Evolutionary conservation across 2,113 vertebrate species (phyloP).

Genomic region (Cyrtonyx montezumae): DNA sequence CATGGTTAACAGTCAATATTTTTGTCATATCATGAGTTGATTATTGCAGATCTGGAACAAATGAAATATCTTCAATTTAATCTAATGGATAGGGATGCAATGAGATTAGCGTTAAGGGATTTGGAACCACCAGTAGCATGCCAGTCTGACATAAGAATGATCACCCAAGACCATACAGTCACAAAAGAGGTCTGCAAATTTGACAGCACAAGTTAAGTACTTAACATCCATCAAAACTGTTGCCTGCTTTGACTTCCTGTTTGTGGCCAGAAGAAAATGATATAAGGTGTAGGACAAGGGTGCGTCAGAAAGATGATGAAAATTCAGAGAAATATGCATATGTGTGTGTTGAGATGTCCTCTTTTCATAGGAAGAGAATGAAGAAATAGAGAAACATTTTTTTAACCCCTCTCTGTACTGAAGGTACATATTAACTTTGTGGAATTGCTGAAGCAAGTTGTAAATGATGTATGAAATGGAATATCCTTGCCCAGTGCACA

Average conservation of each 20-base stretch:
- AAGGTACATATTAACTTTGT: not conserved
- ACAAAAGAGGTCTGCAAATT: not conserved
- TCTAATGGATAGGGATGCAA: not conserved
- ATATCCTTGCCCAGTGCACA: constrained; percentile 1
- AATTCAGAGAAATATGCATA: not conserved
- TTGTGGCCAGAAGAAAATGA: not conserved
- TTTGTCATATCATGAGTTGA: not conserved
- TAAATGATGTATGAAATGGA: constrained; percentile 32
- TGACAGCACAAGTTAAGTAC: not conserved
- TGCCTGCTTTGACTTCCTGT: not conserved
- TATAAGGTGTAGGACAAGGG: not conserved
- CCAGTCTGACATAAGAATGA: not conserved
- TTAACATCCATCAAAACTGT: not conserved
- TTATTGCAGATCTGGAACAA: not conserved
- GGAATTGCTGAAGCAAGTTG: constrained; percentile 26
- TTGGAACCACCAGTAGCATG: not conserved
- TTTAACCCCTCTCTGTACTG: not conserved
- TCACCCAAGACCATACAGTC: not conserved
- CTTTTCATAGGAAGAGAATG: not conserved
- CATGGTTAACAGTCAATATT: not conserved
- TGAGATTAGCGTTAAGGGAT: not conserved
- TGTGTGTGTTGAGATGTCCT: fast-evolving
- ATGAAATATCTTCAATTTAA: not conserved
- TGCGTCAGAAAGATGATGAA: not conserved
- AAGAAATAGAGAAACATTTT: not conserved